phyloP scores from a whole-genome alignment of 1,140 invertebrate genomes.

The Sitodiplosis mosellana region DNA sequence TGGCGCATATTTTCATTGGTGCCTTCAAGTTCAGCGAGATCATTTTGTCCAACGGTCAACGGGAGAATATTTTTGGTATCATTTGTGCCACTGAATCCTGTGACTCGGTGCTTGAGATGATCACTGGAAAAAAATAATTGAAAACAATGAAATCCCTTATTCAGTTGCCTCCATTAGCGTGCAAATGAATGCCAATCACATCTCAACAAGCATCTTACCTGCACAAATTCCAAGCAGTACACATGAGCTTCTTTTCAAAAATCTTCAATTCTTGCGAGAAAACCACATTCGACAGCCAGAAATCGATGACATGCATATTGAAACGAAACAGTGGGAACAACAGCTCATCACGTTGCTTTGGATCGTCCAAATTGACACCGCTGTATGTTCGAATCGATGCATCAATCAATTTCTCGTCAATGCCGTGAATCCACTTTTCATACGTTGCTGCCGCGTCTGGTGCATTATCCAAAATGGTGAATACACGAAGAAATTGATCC shows the following conservation, averaged over 20 bases:
- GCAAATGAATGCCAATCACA: no score
- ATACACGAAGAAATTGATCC: background rate
- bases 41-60: background rate
- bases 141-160: no score
- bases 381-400: background rate
- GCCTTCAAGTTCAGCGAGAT: background rate
- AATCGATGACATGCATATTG: background rate
- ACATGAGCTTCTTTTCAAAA: background rate
- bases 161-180: no score
- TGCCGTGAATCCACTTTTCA: background rate
- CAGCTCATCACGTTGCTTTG: background rate
- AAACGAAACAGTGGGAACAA: background rate
- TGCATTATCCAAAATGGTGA: background rate
- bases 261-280: background rate
- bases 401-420: background rate
- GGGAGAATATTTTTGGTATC: background rate
- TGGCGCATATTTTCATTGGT: background rate
- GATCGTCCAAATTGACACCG: background rate
- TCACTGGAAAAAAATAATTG: no score
- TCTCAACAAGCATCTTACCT: no score
- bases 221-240: background rate
- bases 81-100: background rate
- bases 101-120: background rate
- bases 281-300: background rate
- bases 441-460: background rate